Base-by-base conservation (phyloP, 2,888 invertebrate genomes). In the Syritta pipiens region DNA sequence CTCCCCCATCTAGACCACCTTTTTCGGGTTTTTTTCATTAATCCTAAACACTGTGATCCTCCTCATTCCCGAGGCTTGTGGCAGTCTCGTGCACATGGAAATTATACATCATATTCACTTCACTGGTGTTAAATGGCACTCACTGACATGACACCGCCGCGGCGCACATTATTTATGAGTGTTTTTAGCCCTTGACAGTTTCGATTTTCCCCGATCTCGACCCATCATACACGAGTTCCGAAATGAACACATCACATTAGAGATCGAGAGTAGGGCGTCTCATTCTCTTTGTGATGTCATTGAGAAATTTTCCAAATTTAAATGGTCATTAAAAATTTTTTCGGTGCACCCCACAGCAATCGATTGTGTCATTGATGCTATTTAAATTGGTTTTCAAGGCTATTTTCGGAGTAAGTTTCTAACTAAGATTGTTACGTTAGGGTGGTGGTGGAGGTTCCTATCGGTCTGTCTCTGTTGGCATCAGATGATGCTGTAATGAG, bases 231-330 rank as follows among this genome's bases (percentile, higher is more conserved):
- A 76, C 57, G 59, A 46, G 63, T 63, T 79, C 72, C 55, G 62
- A 79, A 74, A 67, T 62, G 67, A 67, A 72, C 77, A 60, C 44
- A 67, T 79, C 57, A 79, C 68, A 57, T 68, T 63, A 51, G 48
- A 30, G 22, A 57, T 55, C 24, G 12, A 20, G 37, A 49, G 9
- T 19, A 30, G 76, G 69, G 69, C 48, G 55, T 63, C 57, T 35
- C 55, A 14, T 37, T 22, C 42, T 55, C 55, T 55, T 62, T 22
- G 49, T 62, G 62, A 74, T 79, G 79, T 55, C 79, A 79, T 68
- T 79, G 72, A 67, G 72, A 79, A 79, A 79, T 57, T 79, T 79
- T 79, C 72, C 72, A 79, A 74, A 79, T 72, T 79, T 79, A 72
- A 79, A 79, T 79, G 79, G 72, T 74, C 79, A 79, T 79, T 79